Evolutionary conservation across 2,797 vertebrate genomes (phyloP).

Genomic region (Sciurus carolinensis): DNA sequence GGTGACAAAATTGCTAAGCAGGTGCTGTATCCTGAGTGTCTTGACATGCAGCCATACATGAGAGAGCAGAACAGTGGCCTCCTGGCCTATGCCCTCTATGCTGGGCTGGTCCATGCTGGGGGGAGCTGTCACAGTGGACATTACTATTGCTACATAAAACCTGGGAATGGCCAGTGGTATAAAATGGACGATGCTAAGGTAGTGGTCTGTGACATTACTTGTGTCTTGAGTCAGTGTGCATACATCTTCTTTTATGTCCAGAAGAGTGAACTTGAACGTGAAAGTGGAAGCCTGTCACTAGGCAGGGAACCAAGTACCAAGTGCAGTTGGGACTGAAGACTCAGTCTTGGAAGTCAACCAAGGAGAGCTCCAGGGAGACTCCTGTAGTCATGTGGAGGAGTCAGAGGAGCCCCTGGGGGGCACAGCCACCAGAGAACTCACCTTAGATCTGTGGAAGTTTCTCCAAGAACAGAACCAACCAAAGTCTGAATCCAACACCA

Average conservation of each 20-base stretch:
- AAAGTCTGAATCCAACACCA: background rate
- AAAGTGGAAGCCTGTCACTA: accelerated
- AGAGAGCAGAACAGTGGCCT: background rate
- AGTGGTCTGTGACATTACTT: accelerated
- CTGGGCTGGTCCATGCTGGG: background rate
- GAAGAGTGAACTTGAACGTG: background rate
- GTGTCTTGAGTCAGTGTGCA: background rate
- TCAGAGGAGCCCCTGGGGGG: accelerated
- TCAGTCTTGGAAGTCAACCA: accelerated
- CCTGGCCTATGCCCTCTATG: accelerated
- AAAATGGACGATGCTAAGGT: background rate
- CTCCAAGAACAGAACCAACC: background rate
- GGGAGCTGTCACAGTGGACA: background rate
- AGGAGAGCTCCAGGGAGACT: accelerated
- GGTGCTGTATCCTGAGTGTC: background rate
- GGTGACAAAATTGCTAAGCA: background rate
- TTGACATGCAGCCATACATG: background rate
- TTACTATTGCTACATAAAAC: background rate
- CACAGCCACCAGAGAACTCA: accelerated
- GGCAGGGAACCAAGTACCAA: accelerated
- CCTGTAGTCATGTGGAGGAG: accelerated
- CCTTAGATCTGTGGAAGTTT: background rate
- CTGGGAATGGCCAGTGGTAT: background rate
- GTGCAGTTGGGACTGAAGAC: accelerated
- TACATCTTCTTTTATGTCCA: background rate